Evolutionary conservation across 2,797 vertebrate species (phyloP).

Genomic region (Tauraco hartlaubi): DNA sequence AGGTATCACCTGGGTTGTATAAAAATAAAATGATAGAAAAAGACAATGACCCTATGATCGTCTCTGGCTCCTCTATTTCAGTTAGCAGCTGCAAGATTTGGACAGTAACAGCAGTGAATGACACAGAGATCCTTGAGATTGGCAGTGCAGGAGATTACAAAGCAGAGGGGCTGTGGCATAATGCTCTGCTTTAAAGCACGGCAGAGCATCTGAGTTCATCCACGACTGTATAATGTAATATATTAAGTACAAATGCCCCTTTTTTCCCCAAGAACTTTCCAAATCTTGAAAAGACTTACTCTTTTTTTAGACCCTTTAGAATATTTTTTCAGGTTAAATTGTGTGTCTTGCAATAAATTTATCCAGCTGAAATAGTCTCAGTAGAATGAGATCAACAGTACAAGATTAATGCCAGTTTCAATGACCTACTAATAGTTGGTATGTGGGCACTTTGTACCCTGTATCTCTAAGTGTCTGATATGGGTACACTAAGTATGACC

Average conservation of each 20-base stretch:
- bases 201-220: background rate
- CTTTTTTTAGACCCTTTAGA: background rate
- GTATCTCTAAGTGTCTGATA: background rate
- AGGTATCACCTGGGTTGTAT: background rate
- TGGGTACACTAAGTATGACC: background rate
- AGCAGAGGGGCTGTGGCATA: background rate
- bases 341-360: background rate
- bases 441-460: background rate
- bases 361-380: background rate
- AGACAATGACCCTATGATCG: fast-evolving
- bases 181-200: background rate
- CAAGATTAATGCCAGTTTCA: background rate
- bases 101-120: background rate
- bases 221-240: fast-evolving
- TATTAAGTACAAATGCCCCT: background rate
- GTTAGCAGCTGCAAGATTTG: background rate
- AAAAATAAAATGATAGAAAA: background rate
- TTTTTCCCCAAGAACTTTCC: background rate
- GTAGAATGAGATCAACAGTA: background rate
- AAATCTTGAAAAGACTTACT: background rate
- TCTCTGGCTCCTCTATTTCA: background rate
- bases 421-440: background rate
- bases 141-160: background rate
- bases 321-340: background rate
- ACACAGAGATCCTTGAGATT: background rate